These are phyloP conservation scores for Esox niger DNA, from an alignment of 2,113 vertebrate genomes.

Conservation along the genomic window DNA sequence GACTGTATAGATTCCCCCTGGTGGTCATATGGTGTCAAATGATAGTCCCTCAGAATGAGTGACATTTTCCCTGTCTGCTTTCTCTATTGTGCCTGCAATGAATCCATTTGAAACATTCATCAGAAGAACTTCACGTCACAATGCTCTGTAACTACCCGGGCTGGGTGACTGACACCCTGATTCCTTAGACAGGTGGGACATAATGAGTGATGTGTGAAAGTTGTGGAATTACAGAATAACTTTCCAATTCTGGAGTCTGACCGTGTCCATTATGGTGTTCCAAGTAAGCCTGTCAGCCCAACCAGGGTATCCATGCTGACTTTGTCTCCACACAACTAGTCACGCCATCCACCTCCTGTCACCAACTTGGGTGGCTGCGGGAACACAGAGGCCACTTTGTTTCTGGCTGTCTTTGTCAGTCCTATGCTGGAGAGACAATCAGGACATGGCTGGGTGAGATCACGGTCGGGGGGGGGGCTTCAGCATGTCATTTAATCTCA, in stretches of 20 bases:
- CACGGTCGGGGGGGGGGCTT: not conserved
- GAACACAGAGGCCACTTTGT: slow-evolving; percentile 40
- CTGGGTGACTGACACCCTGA: not conserved
- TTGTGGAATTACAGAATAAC: not conserved
- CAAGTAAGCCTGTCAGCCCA: not conserved
- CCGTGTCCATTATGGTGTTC: not conserved
- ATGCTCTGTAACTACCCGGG: not conserved
- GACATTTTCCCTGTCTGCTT: not conserved
- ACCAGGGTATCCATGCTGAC: slow-evolving; percentile 1
- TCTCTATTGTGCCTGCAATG: not conserved
- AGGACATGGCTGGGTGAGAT: slow-evolving; percentile 12
- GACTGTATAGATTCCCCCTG: not conserved
- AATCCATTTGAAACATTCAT: not conserved
- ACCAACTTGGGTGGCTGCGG: slow-evolving; percentile 24
- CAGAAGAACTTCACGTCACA: not conserved
- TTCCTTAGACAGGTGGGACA: not conserved
- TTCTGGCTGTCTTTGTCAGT: not conserved
- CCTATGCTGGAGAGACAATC: not conserved
- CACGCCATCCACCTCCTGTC: slow-evolving; percentile 64
- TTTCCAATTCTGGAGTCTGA: not conserved
- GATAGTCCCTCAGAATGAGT: not conserved
- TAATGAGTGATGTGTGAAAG: not conserved
- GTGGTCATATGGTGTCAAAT: not conserved
- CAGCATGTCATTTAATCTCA: too few relatives aligned
- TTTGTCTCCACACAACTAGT: slow-evolving; percentile 24